Evolutionary conservation across 2,797 vertebrate species (phyloP).

Genomic region (Pipistrellus pipistrellus): DNA sequence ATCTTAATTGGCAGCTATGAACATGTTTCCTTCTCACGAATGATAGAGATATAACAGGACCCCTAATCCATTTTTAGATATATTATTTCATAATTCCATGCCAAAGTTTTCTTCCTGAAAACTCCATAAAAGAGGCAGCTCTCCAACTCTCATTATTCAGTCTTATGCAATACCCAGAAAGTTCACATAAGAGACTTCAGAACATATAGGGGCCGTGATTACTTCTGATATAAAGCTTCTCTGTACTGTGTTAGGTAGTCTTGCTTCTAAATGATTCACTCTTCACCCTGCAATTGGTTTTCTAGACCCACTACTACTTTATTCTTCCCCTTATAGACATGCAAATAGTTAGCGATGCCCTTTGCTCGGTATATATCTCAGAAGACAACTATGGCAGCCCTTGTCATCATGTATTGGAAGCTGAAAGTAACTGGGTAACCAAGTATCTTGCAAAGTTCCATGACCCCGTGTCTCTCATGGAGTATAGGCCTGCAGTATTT

Average conservation of each 20-base stretch:
- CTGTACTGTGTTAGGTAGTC: neutral
- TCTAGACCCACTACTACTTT: neutral
- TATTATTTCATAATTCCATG: neutral
- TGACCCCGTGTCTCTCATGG: neutral
- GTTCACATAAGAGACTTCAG: neutral
- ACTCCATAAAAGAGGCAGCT: neutral
- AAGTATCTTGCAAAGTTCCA: neutral
- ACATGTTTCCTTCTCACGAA: neutral
- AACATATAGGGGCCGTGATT: neutral
- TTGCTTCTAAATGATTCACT: neutral
- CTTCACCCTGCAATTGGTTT: neutral
- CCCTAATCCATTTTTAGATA: neutral
- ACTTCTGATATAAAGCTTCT: neutral
- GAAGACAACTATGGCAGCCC: neutral
- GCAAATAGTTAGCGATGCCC: neutral
- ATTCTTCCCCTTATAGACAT: neutral
- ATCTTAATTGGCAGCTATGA: neutral
- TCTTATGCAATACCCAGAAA: constrained; percentile 32
- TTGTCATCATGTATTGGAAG: neutral
- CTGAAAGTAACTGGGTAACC: neutral
- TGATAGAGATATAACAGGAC: neutral
- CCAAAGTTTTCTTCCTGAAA: neutral
- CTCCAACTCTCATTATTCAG: neutral
- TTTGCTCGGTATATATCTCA: neutral
- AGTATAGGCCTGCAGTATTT: neutral